Evolutionary conservation across 2,797 vertebrate species (phyloP).

Genomic region (Poeciliopsis paucimaculata): DNA sequence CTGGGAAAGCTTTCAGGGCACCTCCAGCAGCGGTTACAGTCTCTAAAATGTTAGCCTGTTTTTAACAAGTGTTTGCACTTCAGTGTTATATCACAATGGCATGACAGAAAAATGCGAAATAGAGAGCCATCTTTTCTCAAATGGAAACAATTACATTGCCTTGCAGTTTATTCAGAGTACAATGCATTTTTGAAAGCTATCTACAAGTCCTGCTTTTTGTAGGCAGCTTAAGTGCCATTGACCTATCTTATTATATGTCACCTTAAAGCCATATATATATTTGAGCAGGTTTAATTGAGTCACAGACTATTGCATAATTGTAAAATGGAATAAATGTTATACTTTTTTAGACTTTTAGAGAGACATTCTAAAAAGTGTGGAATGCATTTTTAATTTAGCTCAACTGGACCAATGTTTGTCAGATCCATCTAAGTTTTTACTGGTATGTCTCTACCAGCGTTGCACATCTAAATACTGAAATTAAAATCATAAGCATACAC

Average conservation of each 20-base stretch:
- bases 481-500: no score
- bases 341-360: background rate
- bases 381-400: background rate
- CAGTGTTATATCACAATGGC: conserved; percentile 20
- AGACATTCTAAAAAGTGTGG: background rate
- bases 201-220: background rate
- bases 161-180: conserved; percentile 10
- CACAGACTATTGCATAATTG: background rate
- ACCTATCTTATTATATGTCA: background rate
- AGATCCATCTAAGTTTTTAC: background rate
- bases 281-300: background rate
- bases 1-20: conserved; percentile 4
- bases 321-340: background rate
- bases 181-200: background rate
- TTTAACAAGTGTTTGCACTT: conserved; percentile 40
- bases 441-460: background rate
- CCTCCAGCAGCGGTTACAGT: conserved; percentile 26
- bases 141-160: conserved; percentile 8
- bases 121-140: conserved; percentile 25
- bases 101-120: conserved; percentile 11
- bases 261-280: background rate
- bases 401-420: background rate
- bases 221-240: background rate
- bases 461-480: background rate
- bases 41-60: conserved; percentile 30